A percentile compares a stretch with the other conserved stretches of the same genome.
phyloP scores from a whole-genome alignment of 2,113 vertebrate genomes.

The Sarotherodon lohbergeri region DNA sequence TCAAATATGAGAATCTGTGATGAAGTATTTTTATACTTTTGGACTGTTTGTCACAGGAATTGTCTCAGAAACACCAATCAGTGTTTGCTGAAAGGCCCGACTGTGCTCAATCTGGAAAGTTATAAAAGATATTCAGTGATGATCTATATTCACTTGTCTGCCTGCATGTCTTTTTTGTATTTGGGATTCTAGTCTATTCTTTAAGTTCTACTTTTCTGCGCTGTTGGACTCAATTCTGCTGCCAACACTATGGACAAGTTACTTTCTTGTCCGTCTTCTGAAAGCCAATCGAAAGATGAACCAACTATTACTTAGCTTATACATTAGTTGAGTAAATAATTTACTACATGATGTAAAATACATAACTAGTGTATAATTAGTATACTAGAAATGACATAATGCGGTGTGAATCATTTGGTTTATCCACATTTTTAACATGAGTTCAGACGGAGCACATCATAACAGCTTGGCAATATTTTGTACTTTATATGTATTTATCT shows the following conservation, averaged over 20 bases:
- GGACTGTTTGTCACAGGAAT: neutral
- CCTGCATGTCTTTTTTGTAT: neutral
- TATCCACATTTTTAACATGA: neutral
- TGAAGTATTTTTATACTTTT: neutral
- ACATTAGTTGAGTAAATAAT: neutral
- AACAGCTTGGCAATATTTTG: neutral
- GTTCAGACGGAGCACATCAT: neutral
- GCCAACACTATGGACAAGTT: neutral
- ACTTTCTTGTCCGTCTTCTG: neutral
- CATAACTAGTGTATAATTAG: neutral
- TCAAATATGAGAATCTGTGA: neutral
- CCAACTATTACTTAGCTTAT: neutral
- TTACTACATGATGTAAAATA: neutral
- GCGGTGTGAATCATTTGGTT: rapidly evolving
- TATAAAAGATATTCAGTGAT: too few relatives aligned
- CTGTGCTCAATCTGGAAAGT: neutral
- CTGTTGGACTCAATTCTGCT: neutral
- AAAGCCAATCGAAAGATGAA: neutral
- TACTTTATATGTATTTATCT: neutral
- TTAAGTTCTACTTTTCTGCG: neutral
- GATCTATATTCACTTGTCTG: neutral
- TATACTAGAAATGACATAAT: neutral
- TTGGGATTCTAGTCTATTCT: neutral
- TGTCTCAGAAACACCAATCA: neutral
- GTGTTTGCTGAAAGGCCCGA: neutral